Percentiles rank a stretch among this genome's conserved stretches.
These are phyloP conservation scores for Lamellibrachia columna DNA, from an alignment of 2,888 invertebrate species.

Conservation along the genomic window DNA sequence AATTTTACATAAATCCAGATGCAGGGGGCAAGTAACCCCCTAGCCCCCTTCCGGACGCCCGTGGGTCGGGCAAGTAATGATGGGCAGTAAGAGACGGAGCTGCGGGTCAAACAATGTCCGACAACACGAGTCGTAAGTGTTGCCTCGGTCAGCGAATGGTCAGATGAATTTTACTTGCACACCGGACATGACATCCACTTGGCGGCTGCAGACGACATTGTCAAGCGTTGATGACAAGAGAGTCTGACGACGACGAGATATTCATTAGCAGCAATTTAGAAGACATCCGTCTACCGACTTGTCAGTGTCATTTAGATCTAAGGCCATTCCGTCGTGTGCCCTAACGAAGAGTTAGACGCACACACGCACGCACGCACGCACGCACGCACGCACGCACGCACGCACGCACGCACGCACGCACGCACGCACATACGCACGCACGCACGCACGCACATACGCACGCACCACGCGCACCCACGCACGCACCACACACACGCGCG, in stretches of 20 bases:
- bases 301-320: neutral
- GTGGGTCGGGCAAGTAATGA: no score
- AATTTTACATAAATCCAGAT: no score
- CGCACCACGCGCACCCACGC: neutral
- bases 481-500: neutral
- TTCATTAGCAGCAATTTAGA: neutral
- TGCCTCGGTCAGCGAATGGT: neutral
- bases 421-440: neutral
- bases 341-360: neutral
- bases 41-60: no score
- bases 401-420: neutral
- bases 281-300: neutral
- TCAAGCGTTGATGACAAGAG: neutral
- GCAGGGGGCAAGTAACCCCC: no score
- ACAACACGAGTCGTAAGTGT: neutral
- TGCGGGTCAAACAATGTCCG: neutral
- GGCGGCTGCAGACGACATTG: neutral
- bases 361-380: neutral
- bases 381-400: neutral
- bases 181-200: conserved; percentile 8
- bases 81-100: no score
- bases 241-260: neutral
- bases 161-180: neutral
- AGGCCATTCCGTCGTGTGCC: neutral
- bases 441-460: neutral